Evolutionary conservation across 2,113 vertebrate species (phyloP).

Genomic region (Ophiodon elongatus): DNA sequence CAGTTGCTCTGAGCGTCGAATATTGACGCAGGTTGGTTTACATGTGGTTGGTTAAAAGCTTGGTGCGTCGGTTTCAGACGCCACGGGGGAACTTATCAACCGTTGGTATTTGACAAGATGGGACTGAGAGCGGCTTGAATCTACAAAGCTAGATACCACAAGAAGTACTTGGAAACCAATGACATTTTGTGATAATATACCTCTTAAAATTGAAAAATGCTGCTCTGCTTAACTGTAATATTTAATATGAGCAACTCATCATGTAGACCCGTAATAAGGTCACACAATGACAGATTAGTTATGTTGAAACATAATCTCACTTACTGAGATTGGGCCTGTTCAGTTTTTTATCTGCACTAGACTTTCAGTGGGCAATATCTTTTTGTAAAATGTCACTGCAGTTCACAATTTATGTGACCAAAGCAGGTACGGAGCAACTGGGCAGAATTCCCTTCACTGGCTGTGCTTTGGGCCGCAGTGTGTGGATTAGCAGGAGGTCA

Average conservation of each 20-base stretch:
- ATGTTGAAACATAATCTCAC: not conserved
- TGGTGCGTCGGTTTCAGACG: no score
- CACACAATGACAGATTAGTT: not conserved
- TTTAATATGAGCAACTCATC: not conserved
- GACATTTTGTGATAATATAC: not conserved
- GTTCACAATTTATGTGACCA: not conserved
- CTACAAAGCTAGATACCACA: not conserved
- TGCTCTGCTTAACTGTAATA: not conserved
- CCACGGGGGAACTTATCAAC: no score
- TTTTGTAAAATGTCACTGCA: not conserved
- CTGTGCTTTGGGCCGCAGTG: slow-evolving; percentile 12
- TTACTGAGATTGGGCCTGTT: no score
- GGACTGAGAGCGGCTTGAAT: no score
- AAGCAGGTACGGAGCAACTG: not conserved
- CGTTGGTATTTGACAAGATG: no score
- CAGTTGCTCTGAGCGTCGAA: no score
- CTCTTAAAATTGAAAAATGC: not conserved
- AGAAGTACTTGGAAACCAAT: not conserved
- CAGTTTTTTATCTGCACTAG: no score
- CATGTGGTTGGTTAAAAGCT: no score
- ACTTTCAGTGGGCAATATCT: not conserved
- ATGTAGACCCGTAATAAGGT: not conserved
- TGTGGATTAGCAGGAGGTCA: slow-evolving; percentile 50
- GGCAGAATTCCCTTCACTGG: not conserved
- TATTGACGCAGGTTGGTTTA: no score